Base-by-base conservation (phyloP, 1,140 invertebrate species). In the Trichonephila inaurata region DNA sequence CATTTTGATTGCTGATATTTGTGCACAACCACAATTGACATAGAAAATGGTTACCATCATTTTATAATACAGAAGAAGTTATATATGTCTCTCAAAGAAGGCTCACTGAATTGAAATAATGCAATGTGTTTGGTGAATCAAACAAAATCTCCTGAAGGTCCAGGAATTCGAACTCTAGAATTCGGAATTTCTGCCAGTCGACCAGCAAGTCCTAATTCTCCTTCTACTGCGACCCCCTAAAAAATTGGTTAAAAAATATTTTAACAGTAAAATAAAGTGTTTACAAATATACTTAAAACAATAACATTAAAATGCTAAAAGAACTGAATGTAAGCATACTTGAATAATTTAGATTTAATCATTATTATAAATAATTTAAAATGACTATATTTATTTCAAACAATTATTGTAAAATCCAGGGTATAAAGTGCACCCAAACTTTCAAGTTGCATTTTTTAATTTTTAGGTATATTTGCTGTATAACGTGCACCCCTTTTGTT, bases 101-200 rank as follows among this genome's bases (percentile, higher is more conserved):
- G 44, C 12, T 83, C 19, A 60, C 44, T 83, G 44, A 44, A 83
- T 77, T 33, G 16, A 83, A 83, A 51, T 83, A 58, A 83, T n/a
- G 60, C 86, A 64, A 16, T 18, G 61, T 66, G 86, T 64, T 44
- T 64, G 62, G 51, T 66, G 64, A 77, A 62, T 93, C 85, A 93
- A 51, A 93, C 92, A 64, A 93, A 93, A 51, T 93, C 92, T 81
- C 92, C 92, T 51, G 92, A 93, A 16, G 86, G 92, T 64, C 92
- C 92, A 62, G 92, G 92, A 28, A 93, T 93, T 81, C 92, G 85
- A 62, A 93, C 92, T 89, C 92, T 88, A n/a, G 92, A 88, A 62
- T 66, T 87, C 21, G 91, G 91, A 72, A 87, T 83, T 58, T 92
- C 91, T 69, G 91, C 24, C 24, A 93, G 72, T 8, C 86, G 83